phyloP scores from a whole-genome alignment of 1,140 invertebrate species.

The Adoxophyes honmai region DNA sequence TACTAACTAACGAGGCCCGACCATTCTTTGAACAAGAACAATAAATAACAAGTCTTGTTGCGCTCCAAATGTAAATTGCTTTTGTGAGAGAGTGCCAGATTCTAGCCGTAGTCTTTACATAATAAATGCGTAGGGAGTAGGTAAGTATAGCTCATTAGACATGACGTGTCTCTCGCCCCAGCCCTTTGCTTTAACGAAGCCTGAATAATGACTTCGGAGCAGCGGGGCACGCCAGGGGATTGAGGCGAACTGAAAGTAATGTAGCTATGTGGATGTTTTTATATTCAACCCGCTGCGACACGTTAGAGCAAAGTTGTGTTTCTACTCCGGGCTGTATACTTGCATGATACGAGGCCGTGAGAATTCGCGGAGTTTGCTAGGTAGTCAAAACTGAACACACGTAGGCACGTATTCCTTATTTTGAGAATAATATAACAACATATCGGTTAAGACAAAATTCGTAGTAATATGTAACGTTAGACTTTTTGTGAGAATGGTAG shows the following conservation, averaged over 20 bases:
- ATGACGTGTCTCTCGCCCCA: constrained; percentile 13
- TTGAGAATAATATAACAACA: too few relatives aligned
- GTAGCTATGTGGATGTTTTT: constrained; percentile 6
- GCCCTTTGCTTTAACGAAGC: constrained; percentile 15
- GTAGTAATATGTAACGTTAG: too few relatives aligned
- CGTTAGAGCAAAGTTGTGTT: constrained; percentile 3
- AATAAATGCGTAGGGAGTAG: constrained; percentile 10
- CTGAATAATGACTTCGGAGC: constrained; percentile 5
- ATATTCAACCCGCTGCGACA: not conserved
- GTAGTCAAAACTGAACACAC: too few relatives aligned
- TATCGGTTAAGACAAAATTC: too few relatives aligned
- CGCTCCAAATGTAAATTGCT: constrained; percentile 10
- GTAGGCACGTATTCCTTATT: too few relatives aligned
- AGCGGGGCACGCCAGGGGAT: constrained; percentile 5
- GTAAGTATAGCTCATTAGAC: constrained; percentile 16
- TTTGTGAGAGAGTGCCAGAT: constrained; percentile 12
- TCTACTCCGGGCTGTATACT: too few relatives aligned
- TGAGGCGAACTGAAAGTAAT: constrained; percentile 9
- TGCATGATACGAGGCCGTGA: too few relatives aligned
- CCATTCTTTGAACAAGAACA: constrained; percentile 11
- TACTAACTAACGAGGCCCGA: constrained; percentile 1
- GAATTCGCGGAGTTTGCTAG: too few relatives aligned
- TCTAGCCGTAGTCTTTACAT: constrained; percentile 12
- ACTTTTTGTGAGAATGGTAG: too few relatives aligned
- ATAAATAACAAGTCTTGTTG: constrained; percentile 10